These are phyloP conservation scores for Coremacera marginata DNA, from an alignment of 2,888 invertebrate genomes.

Conservation along the genomic window DNA sequence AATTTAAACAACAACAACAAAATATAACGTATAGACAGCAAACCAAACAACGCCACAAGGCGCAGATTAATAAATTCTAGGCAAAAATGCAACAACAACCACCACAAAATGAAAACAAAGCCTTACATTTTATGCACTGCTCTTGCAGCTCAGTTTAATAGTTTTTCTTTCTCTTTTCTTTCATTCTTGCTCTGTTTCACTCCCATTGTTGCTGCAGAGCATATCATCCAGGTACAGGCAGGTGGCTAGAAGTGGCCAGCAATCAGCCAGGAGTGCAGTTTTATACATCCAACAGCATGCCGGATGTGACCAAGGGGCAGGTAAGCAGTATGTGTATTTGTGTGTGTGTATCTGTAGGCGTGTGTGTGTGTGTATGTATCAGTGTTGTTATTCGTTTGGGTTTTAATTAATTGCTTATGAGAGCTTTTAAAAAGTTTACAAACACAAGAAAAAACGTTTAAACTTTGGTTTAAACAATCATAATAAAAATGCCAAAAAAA, in stretches of 20 bases:
- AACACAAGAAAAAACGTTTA: background rate
- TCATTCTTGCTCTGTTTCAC: background rate
- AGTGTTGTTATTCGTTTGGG: background rate
- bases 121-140: background rate
- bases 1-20: conserved; percentile 3
- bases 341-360: background rate
- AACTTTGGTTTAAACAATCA: background rate
- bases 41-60: too few species aligned
- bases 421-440: conserved; percentile 21
- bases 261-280: conserved; percentile 93
- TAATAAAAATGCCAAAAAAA: too few species aligned
- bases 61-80: too few species aligned
- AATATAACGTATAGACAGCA: background rate
- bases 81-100: background rate
- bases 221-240: conserved; percentile 77
- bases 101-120: background rate
- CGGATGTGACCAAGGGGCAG: conserved; percentile 72
- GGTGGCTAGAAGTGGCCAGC: conserved; percentile 83
- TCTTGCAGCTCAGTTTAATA: background rate
- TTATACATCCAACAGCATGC: conserved; percentile 85
- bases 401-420: conserved; percentile 32
- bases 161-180: conserved; percentile 9
- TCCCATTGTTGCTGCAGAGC: conserved; percentile 69
- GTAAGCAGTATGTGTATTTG: conserved; percentile 45
- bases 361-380: background rate